These are phyloP conservation scores for Pandemis corylana DNA, from an alignment of 2,888 invertebrate species.

Conservation along the genomic window DNA sequence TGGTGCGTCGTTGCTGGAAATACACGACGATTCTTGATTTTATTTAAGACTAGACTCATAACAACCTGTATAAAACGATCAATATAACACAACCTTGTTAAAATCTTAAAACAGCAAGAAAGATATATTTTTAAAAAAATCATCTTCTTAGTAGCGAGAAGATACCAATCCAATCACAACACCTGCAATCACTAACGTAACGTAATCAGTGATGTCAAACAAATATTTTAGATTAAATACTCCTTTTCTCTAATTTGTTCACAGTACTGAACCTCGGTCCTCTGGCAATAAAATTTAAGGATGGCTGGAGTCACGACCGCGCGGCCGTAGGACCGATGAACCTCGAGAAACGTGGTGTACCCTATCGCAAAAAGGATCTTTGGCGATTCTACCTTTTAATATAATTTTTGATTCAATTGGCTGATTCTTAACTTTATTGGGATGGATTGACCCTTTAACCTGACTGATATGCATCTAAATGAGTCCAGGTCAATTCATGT, in stretches of 20 bases:
- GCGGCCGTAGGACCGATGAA: neutral
- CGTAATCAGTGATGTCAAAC: no score
- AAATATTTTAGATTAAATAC: no score
- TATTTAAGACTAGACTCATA: neutral
- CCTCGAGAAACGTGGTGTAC: neutral
- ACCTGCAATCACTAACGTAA: neutral
- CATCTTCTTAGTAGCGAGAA: no score
- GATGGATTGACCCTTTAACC: neutral
- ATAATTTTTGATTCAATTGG: neutral
- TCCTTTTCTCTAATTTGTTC: neutral
- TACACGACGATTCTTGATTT: conserved; percentile 35
- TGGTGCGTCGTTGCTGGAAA: conserved; percentile 59
- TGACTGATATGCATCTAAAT: neutral
- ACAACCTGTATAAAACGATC: neutral
- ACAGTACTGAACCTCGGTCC: neutral
- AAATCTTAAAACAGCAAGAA: no score
- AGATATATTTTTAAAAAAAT: no score
- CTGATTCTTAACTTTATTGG: neutral
- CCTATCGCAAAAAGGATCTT: neutral
- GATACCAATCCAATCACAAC: neutral
- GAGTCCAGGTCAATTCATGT: no score
- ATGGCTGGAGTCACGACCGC: neutral
- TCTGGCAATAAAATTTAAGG: neutral
- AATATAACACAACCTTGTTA: no score
- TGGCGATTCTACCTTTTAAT: neutral